Conservation (phyloP, 53 echinoderm and acorn worm genomes). For the Henricia sp. region DNA sequence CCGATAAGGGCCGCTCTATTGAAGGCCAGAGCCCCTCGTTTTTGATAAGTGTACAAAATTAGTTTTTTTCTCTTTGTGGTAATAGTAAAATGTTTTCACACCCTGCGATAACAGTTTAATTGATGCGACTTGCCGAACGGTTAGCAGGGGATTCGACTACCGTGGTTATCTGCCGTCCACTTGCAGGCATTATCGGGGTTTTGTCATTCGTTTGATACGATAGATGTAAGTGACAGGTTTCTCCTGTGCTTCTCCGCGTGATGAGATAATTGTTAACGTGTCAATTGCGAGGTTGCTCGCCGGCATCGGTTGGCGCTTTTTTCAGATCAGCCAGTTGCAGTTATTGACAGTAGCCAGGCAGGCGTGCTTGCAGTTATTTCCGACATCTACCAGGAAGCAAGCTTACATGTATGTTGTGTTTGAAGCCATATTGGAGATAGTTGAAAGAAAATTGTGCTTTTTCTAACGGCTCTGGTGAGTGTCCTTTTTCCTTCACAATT, state of each 20-base stretch:
- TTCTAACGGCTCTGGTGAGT: too few relatives aligned
- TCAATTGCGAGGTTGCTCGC: constrained; percentile 18
- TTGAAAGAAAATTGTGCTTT: too few relatives aligned
- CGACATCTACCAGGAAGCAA: too few relatives aligned
- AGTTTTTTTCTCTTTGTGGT: constrained; percentile 15
- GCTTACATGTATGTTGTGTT: too few relatives aligned
- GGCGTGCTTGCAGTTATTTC: neutral
- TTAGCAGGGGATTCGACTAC: neutral
- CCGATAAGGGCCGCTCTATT: constrained; percentile 15
- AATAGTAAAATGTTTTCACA: neutral
- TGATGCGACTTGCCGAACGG: constrained; percentile 13
- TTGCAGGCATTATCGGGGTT: constrained; percentile 29
- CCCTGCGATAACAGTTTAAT: constrained; percentile 32
- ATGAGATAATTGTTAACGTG: constrained; percentile 41
- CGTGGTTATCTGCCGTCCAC: constrained; percentile 9
- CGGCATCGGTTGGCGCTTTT: neutral
- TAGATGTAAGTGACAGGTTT: constrained; percentile 44
- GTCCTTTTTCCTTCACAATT: too few relatives aligned
- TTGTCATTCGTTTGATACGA: constrained; percentile 5
- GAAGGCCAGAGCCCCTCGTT: neutral
- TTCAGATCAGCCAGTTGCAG: constrained; percentile 2
- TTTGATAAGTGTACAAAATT: neutral
- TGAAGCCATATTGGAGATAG: too few relatives aligned
- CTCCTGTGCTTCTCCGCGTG: neutral
- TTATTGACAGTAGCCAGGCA: neutral